These are phyloP conservation scores for Polylopha cassiicola DNA, from an alignment of 2,888 invertebrate genomes.

Conservation along the genomic window DNA sequence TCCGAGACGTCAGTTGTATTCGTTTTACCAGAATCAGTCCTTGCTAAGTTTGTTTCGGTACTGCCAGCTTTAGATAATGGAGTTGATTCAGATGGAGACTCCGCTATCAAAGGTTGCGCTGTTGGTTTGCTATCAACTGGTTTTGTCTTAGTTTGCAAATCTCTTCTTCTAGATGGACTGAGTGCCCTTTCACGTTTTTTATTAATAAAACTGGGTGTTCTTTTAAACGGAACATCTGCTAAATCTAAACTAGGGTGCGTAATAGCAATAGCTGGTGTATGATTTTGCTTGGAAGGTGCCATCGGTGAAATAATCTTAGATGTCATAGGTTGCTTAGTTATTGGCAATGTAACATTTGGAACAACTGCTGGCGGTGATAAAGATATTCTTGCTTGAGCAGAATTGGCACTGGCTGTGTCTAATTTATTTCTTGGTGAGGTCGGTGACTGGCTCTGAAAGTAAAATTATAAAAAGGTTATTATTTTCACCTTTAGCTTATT, in stretches of 20 bases:
- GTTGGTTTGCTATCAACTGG: constrained; percentile 65
- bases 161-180: constrained; percentile 72
- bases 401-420: constrained; percentile 60
- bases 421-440: constrained; percentile 73
- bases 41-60: constrained; percentile 74
- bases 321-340: constrained; percentile 68
- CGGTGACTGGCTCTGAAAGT: constrained; percentile 68
- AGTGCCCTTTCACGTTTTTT: constrained; percentile 71
- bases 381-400: constrained; percentile 52
- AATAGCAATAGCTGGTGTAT: constrained; percentile 77
- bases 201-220: constrained; percentile 70
- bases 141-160: constrained; percentile 56
- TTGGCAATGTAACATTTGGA: constrained; percentile 59
- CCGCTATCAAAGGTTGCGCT: constrained; percentile 56
- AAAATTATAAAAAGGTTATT: constrained; percentile 17
- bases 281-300: constrained; percentile 48
- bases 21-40: constrained; percentile 84
- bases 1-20: constrained; percentile 90
- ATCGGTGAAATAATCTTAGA: constrained; percentile 54
- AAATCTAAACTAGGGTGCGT: constrained; percentile 75
- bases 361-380: constrained; percentile 70
- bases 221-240: constrained; percentile 66
- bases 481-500: neutral
- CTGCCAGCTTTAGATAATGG: constrained; percentile 52
- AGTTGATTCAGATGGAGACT: constrained; percentile 57